Evolutionary conservation across 2,888 invertebrate species (phyloP), one percentile per base, ranked within the genome.

Genomic region (Tridacna gigas): DNA sequence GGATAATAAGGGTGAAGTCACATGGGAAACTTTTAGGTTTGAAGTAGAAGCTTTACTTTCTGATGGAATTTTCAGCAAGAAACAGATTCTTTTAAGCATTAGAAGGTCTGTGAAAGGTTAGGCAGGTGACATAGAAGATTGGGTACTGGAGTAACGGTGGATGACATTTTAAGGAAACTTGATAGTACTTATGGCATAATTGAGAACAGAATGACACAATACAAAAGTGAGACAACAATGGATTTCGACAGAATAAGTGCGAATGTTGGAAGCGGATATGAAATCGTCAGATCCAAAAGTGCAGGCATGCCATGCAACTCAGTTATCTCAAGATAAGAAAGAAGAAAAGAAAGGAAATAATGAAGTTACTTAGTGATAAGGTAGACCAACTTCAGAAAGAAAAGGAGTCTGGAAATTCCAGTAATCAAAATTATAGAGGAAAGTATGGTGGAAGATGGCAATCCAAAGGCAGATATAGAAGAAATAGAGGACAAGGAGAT

Each of bases 171-270:
- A 12, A 22, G 7, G 11, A 71, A 71, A 71, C 37, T 48, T 47
- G 48, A 71, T 7, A 47, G 71, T 22, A 47, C 71, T 12, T 71
- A 71, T 71, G 48, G 71, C 11, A 47, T 12, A 11, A 71, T 71
- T n/a, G 71, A 71, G 48, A 71, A 45, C 15, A 71, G 18, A 47
- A 22, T 28, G 20, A 22, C 80, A 37, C 37, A 22, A 22, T 80
- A 75, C 26, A 75, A 80, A 37, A 51, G n/a, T 69, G 75, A 74
- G 9, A 69, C 60, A 37, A 45, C 75, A n/a, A 22, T 18, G 18
- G 80, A 80, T 22, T 80, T 67, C 47, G 80, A 80, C 60, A n/a
- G 45, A 56, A 69, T 80, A 80, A 60, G 18, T 81, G 20, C 28
- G 76, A 51, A 77, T 71, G 22, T 12, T 77, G 22, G 73, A 71